Evolutionary conservation across 2,113 vertebrate species (phyloP).

Genomic region (Gasterosteus nipponicus): DNA sequence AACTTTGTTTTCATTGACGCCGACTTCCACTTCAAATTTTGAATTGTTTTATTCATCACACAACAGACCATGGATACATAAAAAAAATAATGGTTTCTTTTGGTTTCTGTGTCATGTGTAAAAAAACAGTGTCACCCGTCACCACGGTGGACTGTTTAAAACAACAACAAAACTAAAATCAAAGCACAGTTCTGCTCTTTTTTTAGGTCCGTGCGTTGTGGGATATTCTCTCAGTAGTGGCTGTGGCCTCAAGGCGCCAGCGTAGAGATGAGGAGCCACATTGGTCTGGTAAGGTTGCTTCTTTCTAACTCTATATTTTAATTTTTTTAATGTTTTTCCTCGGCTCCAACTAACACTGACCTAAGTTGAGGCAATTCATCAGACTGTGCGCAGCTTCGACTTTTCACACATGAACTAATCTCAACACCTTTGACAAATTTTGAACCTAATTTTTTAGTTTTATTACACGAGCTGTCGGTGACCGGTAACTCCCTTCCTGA

Average conservation of each 20-base stretch:
- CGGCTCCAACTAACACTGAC: not conserved
- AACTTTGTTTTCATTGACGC: not conserved
- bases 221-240: not conserved
- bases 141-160: not conserved
- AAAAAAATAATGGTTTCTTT: not conserved
- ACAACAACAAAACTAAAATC: not conserved
- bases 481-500: constrained; percentile 10
- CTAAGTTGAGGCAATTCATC: not conserved
- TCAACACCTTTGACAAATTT: not conserved
- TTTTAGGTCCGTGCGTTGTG: not conserved
- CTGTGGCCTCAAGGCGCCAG: not conserved
- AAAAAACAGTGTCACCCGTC: not conserved
- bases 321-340: not conserved
- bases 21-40: not conserved
- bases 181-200: not conserved
- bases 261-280: not conserved
- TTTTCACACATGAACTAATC: not conserved
- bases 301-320: not conserved
- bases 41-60: not conserved
- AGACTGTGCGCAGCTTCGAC: not conserved
- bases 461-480: not conserved
- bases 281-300: not conserved
- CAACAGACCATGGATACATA: constrained; percentile 1
- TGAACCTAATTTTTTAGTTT: constrained; percentile 2
- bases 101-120: constrained; percentile 3